Base-by-base conservation (phyloP, 2,797 vertebrate genomes). In the Vipera ursinii region DNA sequence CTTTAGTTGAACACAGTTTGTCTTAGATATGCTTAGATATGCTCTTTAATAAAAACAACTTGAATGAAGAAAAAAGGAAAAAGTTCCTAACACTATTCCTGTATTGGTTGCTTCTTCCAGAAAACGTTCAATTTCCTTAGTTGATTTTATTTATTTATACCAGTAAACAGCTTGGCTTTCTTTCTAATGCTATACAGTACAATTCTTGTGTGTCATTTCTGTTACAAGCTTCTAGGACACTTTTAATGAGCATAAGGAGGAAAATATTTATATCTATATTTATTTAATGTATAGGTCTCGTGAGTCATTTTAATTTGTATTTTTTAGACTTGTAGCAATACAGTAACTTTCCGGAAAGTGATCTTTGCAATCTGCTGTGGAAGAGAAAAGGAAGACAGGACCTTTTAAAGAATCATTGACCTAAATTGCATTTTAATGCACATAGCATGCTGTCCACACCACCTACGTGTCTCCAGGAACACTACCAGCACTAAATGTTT, bases 401-500 rank as follows among this genome's bases (percentile, higher is more conserved):
- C 92, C 93, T 96, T 96, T 96, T 95, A 95, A 95, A 96, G 95
- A 96, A 96, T 96, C 95, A 91, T 92, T 95, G 96, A 96, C 96
- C 97, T 95, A 95, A 96, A 96, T 96, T 95, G 93, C 95, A 93
- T 93, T 95, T 95, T 86, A 92, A 96, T 95, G 96, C 95, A 96
- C 96, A 96, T 97, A 95, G 94, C 94, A 78, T 87, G 96, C 95
- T 96, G 95, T 94, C 95, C 95, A 94, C 95, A 92, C 95, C 96
- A 95, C 95, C 96, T 96, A 96, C 95, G 94, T 92, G 95, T 96
- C 96, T 96, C 95, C 95, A 95, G 96, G 96, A 97, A 97, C 94
- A 94, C 95, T 95, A 95, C 95, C 92, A 97, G 96, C 97, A 93
- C 95, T 97, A 96, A 95, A 93, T 73, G 96, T 95, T 97, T 96